Evolutionary conservation across 1,140 invertebrate species (phyloP).

Genomic region (Lerema accius): DNA sequence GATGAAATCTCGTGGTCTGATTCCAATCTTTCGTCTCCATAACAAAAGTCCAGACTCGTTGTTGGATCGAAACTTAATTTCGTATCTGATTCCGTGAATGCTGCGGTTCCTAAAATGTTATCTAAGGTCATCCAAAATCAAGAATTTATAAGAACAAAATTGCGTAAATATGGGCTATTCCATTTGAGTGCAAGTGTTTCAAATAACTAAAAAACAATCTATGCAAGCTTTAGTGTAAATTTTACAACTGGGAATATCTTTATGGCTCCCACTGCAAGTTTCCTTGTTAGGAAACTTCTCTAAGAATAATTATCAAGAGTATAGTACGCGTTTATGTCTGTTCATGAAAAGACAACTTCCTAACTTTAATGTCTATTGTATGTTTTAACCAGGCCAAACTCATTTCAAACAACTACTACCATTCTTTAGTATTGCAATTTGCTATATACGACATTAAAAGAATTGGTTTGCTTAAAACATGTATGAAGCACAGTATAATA

Average conservation of each 20-base stretch:
- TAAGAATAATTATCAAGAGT: slow-evolving; percentile 32
- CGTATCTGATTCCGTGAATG: slow-evolving; percentile 87
- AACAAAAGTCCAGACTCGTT: slow-evolving; percentile 87
- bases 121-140: slow-evolving; percentile 1
- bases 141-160: slow-evolving; percentile 5
- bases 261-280: slow-evolving; percentile 44
- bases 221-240: slow-evolving; percentile 48
- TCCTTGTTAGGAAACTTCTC: slow-evolving; percentile 27
- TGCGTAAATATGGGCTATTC: no score
- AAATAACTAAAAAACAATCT: slow-evolving; percentile 29
- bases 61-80: slow-evolving; percentile 87
- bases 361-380: slow-evolving; percentile 29
- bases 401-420: not conserved
- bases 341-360: slow-evolving; percentile 28
- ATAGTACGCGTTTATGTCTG: slow-evolving; percentile 28
- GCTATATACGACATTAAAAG: no score
- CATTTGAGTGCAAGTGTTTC: no score
- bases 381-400: slow-evolving; percentile 12
- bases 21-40: slow-evolving; percentile 83
- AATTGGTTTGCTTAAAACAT: no score
- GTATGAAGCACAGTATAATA: no score
- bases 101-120: slow-evolving; percentile 82
- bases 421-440: not conserved
- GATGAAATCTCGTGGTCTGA: slow-evolving; percentile 76
- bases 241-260: slow-evolving; percentile 39